Conservation (phyloP, 2,113 vertebrate genomes). For the Promerops cafer region DNA sequence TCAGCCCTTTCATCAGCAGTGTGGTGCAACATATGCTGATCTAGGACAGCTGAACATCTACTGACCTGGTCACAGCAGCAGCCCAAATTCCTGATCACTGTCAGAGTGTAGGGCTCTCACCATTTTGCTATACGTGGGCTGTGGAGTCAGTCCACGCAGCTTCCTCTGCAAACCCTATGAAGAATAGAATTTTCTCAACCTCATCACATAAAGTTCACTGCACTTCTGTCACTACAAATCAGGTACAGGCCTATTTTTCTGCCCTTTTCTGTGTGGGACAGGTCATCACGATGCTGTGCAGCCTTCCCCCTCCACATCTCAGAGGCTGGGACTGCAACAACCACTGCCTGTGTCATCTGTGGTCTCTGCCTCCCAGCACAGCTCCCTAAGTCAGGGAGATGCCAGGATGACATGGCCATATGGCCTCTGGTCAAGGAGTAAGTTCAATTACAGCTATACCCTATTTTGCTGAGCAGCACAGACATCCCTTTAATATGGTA, state of each 20-base stretch:
- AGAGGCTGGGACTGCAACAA: not conserved
- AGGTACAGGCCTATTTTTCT: not conserved
- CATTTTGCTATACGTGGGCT: rapidly evolving
- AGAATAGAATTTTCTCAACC: not conserved
- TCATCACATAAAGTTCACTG: not conserved
- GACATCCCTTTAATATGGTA: not conserved
- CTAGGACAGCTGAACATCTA: not conserved
- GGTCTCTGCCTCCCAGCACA: not conserved
- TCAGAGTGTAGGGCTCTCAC: not conserved
- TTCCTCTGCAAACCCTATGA: not conserved
- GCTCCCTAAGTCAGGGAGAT: not conserved
- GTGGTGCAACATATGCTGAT: not conserved
- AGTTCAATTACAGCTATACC: not conserved
- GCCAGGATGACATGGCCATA: not conserved
- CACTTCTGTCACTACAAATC: not conserved
- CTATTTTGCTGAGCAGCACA: not conserved
- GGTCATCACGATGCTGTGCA: not conserved
- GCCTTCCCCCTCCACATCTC: not conserved
- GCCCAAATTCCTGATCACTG: not conserved
- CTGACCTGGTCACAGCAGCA: not conserved
- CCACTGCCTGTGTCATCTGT: not conserved
- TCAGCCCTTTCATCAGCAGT: not conserved
- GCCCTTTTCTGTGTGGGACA: not conserved
- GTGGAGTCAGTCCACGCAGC: not conserved
- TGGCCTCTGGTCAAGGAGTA: not conserved